Base-by-base conservation (phyloP, 2,888 invertebrate species). In the Poecilus cupreus region DNA sequence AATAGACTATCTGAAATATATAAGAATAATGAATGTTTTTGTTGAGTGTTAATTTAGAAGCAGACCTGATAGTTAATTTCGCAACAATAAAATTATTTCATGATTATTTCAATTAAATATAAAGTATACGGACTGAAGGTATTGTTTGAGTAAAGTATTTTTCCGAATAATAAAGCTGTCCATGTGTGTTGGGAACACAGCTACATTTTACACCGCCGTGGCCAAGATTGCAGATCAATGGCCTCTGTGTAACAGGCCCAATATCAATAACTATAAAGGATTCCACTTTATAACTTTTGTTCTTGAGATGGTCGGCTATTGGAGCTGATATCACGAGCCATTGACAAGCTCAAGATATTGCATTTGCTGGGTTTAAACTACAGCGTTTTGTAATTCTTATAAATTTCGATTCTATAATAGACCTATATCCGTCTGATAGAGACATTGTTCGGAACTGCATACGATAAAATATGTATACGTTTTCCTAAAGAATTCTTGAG, bases 211-310 rank as follows among this genome's bases (percentile, higher is more conserved):
- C 4, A 8, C 8, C 4, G 5, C 8, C 32, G 43, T 46, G 8
- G 20, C 8, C 32, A 39, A 39, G 39, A 70, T 70, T 39, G 70
- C 70, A 72, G 72, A 72, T 72, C 72, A 72, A 74, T 46, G 72
- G 72, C 32, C 6, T 32, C 54, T 20, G 32, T 22, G 51, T 51
- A 54, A 76, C 16, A 54, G 18, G 26, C n/a, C 78, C 78, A 78
- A 64, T 78, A 78, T 78, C 78, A 78, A 78, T 78, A 78, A 39
- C 78, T 64, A 78, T 78, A 78, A 64, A 78, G 46, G 64, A 64
- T 64, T 78, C 78, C 64, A 51, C 78, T 43, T 46, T 78, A 60
- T 78, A 78, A 78, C 64, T 78, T 78, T 78, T 64, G 78, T 78
- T 60, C 78, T 78, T 39, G 37, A 13, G 78, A 78, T 78, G 64